These are phyloP conservation scores for Xenus cinereus DNA, from an alignment of 2,113 vertebrate species.

Conservation along the genomic window DNA sequence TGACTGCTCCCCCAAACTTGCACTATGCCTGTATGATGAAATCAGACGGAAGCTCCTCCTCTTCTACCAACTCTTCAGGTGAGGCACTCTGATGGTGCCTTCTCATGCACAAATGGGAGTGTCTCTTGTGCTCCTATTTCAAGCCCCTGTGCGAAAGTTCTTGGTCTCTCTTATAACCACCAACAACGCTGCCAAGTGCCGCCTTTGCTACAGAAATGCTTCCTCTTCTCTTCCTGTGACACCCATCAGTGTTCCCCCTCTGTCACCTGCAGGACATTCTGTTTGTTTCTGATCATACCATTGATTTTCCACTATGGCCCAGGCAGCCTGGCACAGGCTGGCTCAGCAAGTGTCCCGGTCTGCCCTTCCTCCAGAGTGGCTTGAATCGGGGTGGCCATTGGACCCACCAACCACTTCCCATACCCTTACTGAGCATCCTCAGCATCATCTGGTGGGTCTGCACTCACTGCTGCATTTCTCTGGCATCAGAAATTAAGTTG, in stretches of 20 bases:
- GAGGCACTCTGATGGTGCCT: neutral
- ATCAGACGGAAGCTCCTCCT: neutral
- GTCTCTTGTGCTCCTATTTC: neutral
- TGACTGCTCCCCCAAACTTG: neutral
- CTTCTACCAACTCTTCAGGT: neutral
- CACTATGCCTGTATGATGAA: neutral
- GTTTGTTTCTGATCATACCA: neutral
- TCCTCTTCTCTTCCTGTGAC: neutral
- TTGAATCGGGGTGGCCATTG: neutral
- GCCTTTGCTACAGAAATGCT: neutral
- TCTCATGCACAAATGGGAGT: neutral
- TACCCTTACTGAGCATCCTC: neutral
- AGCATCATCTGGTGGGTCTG: neutral
- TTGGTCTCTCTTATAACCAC: neutral
- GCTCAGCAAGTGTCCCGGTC: neutral
- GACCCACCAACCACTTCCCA: neutral
- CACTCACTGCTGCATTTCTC: neutral
- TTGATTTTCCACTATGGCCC: neutral
- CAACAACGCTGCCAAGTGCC: accelerated
- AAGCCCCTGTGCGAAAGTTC: neutral
- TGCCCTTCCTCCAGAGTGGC: neutral
- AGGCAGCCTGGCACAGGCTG: neutral
- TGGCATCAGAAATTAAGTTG: neutral
- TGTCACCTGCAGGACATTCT: neutral
- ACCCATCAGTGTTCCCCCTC: neutral